Conservation (phyloP, 1,140 invertebrate genomes). For the Oryctes rhinoceros region DNA sequence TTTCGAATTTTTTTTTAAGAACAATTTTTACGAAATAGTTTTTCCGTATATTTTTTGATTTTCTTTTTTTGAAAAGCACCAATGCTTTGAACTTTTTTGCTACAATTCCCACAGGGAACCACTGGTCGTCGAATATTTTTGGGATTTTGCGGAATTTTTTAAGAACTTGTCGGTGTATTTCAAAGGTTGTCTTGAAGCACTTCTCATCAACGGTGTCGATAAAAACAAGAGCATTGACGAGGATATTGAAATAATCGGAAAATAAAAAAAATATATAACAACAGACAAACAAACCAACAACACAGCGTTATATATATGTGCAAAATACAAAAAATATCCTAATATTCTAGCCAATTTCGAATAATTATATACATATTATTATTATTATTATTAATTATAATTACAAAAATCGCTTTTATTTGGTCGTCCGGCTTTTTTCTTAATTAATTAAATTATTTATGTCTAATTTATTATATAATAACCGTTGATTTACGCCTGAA, state of each 20-base stretch:
- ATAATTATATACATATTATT: no score
- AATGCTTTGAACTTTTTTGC: no score
- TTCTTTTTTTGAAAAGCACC: neutral
- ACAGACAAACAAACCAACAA: no score
- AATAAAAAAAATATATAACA: conserved; percentile 43
- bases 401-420: no score
- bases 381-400: no score
- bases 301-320: no score
- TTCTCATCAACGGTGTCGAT: conserved; percentile 81
- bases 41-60: neutral
- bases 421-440: no score
- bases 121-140: conserved; percentile 19
- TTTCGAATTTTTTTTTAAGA: neutral
- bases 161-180: conserved; percentile 75
- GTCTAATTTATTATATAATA: no score
- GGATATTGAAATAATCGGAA: conserved; percentile 61
- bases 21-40: neutral
- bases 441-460: no score
- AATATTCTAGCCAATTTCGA: no score
- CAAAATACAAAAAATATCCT: no score
- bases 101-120: neutral
- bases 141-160: conserved; percentile 2
- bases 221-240: conserved; percentile 69
- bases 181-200: conserved; percentile 87
- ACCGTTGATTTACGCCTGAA: no score